phyloP scores from a whole-genome alignment of 2,888 invertebrate genomes.

The Pandemis heparana region DNA sequence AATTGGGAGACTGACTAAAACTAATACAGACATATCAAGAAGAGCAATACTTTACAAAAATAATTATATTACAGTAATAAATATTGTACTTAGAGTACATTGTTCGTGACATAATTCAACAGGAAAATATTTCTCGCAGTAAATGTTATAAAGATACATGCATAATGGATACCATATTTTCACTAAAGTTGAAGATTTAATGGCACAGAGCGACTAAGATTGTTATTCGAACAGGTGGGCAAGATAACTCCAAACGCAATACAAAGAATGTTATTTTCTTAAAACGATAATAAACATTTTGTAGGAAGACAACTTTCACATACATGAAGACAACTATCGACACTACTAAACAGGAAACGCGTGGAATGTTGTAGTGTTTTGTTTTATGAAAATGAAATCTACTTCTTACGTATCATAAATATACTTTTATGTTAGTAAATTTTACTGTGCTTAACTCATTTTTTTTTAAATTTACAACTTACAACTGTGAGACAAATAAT shows the following conservation, averaged over 20 bases:
- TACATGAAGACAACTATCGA: conserved; percentile 18
- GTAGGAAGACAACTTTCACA: conserved; percentile 61
- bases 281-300: conserved; percentile 48
- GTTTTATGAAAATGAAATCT: conserved; percentile 30
- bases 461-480: not conserved
- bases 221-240: conserved; percentile 65
- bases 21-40: conserved; percentile 44
- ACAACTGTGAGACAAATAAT: not conserved
- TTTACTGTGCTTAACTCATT: not conserved
- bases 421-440: not conserved
- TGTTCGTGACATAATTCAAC: conserved; percentile 30
- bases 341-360: conserved; percentile 16
- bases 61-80: conserved; percentile 47
- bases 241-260: conserved; percentile 51
- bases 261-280: conserved; percentile 52
- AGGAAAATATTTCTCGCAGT: conserved; percentile 14
- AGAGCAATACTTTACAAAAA: conserved; percentile 56
- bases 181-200: conserved; percentile 49
- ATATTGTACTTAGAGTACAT: conserved; percentile 40
- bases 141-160: not conserved
- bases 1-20: conserved; percentile 30
- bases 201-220: conserved; percentile 67
- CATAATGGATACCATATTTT: conserved; percentile 2
- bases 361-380: conserved; percentile 35
- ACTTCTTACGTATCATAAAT: conserved; percentile 12